phyloP scores from a whole-genome alignment of 2,113 vertebrate species.

The Bothrops jararaca region DNA sequence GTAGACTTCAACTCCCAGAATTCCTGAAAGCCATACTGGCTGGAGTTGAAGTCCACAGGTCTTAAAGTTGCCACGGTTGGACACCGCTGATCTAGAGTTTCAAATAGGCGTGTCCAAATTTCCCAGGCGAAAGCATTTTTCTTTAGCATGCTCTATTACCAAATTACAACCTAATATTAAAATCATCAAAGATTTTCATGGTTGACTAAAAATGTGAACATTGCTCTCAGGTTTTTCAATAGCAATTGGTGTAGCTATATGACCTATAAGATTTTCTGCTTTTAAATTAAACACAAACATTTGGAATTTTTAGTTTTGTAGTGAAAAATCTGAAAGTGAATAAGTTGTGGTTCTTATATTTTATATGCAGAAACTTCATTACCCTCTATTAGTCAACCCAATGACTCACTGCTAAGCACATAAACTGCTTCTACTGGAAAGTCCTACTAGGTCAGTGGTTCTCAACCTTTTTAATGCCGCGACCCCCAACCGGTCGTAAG shows the following conservation, averaged over 20 bases:
- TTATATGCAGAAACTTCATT: neutral
- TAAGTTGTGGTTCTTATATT: neutral
- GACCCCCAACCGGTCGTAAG: no score
- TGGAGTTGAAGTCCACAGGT: neutral
- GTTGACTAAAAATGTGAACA: neutral
- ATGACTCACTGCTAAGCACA: neutral
- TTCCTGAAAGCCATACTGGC: neutral
- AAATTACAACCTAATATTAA: neutral
- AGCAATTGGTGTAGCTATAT: neutral
- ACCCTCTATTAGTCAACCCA: neutral
- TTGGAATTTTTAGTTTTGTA: neutral
- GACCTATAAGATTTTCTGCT: neutral
- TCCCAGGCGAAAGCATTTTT: neutral
- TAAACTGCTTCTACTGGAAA: neutral
- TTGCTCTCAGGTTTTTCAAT: neutral
- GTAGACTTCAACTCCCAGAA: neutral
- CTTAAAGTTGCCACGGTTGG: neutral
- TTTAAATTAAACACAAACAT: neutral
- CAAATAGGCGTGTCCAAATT: neutral
- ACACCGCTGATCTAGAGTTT: neutral
- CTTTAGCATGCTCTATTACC: neutral
- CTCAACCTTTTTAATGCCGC: no score
- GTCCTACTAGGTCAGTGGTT: neutral
- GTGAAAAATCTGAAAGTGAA: neutral
- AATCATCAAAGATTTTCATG: neutral